Percentiles rank a stretch among this genome's conserved stretches.
These are phyloP conservation scores for Sinhomidia bicolor DNA, from an alignment of 2,888 invertebrate genomes.

Conservation along the genomic window DNA sequence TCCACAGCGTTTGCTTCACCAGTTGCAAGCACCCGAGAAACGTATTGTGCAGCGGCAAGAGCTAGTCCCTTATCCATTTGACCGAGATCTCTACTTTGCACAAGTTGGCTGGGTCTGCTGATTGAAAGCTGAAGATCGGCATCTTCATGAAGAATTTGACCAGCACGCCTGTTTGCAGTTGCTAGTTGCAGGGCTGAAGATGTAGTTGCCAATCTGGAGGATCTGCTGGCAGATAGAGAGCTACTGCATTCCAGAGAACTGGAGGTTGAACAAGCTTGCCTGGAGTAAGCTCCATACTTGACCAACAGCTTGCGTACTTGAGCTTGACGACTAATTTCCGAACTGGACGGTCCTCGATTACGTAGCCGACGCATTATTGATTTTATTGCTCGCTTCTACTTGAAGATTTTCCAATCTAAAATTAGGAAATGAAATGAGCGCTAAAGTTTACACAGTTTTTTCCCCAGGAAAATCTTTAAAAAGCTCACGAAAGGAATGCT, in stretches of 20 bases:
- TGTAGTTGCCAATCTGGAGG: conserved; percentile 4
- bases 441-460: background rate
- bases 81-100: background rate
- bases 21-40: conserved; percentile 19
- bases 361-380: conserved; percentile 56
- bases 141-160: conserved; percentile 52
- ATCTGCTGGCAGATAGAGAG: background rate
- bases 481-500: background rate
- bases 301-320: conserved; percentile 46
- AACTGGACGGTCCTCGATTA: conserved; percentile 54
- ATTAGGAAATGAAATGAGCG: background rate
- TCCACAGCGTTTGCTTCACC: conserved; percentile 32
- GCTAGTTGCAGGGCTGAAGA: conserved; percentile 11
- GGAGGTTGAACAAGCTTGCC: background rate
- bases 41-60: conserved; percentile 55
- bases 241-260: conserved; percentile 50
- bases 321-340: conserved; percentile 46
- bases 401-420: conserved; percentile 53
- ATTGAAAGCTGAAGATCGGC: conserved; percentile 32
- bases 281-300: conserved; percentile 56
- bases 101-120: conserved; percentile 4
- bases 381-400: background rate
- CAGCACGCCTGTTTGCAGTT: conserved; percentile 20
- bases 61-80: conserved; percentile 59
- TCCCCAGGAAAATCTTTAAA: background rate